Evolutionary conservation across 2,888 invertebrate species (phyloP), one percentile per base, ranked within the genome.

Genomic region (Drosophila austrosaltans): DNA sequence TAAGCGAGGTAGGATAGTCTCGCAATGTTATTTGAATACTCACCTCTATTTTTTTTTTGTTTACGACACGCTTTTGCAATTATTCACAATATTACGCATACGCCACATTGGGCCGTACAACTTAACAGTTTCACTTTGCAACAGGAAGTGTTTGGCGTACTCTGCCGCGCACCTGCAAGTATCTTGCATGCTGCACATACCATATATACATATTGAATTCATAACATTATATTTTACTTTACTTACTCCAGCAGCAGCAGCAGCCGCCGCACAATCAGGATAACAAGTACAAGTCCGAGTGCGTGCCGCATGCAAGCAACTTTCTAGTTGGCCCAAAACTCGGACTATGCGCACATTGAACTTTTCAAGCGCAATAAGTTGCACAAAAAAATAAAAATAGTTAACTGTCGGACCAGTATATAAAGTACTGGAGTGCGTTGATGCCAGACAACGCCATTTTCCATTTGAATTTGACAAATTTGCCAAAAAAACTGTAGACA

Each of bases 61-160:
- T 78, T 84, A 76, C 79, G 76, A 84, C 81, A 87, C 74, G 82
- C 82, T 87, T 87, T 82, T 82, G 84, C 87, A 82, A 82, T 82
- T 82, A 82, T 84, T 82, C 82, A 78, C 76, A 75, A 84, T 81
- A 87, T 82, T 87, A 84, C 87, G 84, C 81, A 82, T 84, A 87
- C 82, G 82, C 79, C 68, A 59, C 66, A 48, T 36, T 48, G 48
- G 59, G 32, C 28, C 63, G 48, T 66, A 70, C 76, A 81, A 74
- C 71, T 53, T 80, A 71, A 81, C 70, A 60, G 67, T 80, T 77
- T 58, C n/a, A 39, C 39, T 30, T 53, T 48, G 59, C 63, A 86
- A 66, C 87, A 82, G 82, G 82, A 82, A 82, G 87, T 87, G 72
- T 65, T 65, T 81, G 70, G 65, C 62, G 61, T 54, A 53, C 54